Conservation (phyloP, 2,888 invertebrate species). For the Metalampra italica region DNA sequence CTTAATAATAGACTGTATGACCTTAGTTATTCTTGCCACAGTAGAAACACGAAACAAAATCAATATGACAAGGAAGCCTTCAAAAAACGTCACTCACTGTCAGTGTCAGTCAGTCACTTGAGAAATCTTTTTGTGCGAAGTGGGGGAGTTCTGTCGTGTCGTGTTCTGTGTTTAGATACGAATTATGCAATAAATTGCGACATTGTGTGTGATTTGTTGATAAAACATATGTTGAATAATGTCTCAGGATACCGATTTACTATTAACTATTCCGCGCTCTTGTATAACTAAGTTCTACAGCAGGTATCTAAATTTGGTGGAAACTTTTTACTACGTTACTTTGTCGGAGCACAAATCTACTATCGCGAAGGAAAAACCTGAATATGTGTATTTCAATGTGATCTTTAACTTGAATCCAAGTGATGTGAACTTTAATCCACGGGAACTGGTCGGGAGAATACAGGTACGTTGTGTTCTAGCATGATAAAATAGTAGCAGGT, state of each 20-base stretch:
- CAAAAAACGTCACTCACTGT: too few relatives aligned
- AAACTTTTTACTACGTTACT: slow-evolving; percentile 74
- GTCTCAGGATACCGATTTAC: slow-evolving; percentile 63
- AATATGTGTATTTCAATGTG: slow-evolving; percentile 65
- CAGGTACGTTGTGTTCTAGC: slow-evolving; percentile 46
- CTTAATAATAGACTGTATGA: too few relatives aligned
- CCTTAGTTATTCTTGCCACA: too few relatives aligned
- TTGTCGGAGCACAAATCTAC: slow-evolving; percentile 59
- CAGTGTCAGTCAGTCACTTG: background rate
- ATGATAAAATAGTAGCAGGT: too few relatives aligned
- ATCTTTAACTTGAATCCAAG: slow-evolving; percentile 63
- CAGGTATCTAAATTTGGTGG: slow-evolving; percentile 69
- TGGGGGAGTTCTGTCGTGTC: background rate
- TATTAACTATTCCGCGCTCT: slow-evolving; percentile 65
- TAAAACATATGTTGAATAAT: slow-evolving; percentile 35
- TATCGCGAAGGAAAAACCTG: slow-evolving; percentile 48
- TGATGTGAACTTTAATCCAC: slow-evolving; percentile 60
- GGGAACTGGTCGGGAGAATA: slow-evolving; percentile 59
- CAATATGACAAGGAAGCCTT: too few relatives aligned
- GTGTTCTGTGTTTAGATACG: slow-evolving; percentile 47
- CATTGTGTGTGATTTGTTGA: slow-evolving; percentile 38
- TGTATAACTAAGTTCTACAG: slow-evolving; percentile 63
- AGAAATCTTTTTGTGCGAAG: background rate
- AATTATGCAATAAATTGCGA: slow-evolving; percentile 60
- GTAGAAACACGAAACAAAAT: too few relatives aligned